Base-by-base conservation (phyloP, 2,113 vertebrate genomes). In the Pterocles gutturalis region DNA sequence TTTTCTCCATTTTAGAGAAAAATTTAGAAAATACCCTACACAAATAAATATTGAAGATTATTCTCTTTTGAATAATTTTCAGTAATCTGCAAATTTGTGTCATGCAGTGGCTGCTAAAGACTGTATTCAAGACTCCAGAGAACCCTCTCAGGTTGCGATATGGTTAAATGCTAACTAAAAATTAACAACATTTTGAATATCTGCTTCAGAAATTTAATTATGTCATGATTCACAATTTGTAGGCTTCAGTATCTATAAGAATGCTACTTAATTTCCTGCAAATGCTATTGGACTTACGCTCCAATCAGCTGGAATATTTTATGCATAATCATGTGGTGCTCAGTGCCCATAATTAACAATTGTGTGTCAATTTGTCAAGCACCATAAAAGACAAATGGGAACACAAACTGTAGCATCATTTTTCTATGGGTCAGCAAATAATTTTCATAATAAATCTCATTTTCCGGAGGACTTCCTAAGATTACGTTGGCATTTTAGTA, bases 291-390 rank as follows among this genome's bases (percentile, higher is more conserved):
- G 94, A 96, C 96, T 96, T 96, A 67, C 87, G 93, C 84, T 97
- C 46, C 21, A 64, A 89, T 97, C 97, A 97, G 69, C 89, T 94
- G 71, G 88, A 97, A 83, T 95, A 95, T 97, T 98, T 97, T 96
- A 89, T 93, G 94, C 94, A 82, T 89, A 93, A 96, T 96, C 90
- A 96, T 90, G 72, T 89, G 96, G 88, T 87, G 85, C 93, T 96
- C 78, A 80, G 86, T 94, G 88, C 89, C 96, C 97, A 78, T 97
- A 98, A 98, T 98, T 98, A 98, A 90, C 73, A 96, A 84, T 94
- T 96, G 66, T 93, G 83, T 93, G 96, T 96, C 69, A 73, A 96
- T 97, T 98, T 96, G 69, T 97, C 77, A 60, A 73, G 91, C 64
- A 70, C 54, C 82, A 86, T 96, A 96, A 97, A 96, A 96, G 95